Evolutionary conservation across 2,113 vertebrate genomes (phyloP).

Genomic region (Meleagris gallopavo): DNA sequence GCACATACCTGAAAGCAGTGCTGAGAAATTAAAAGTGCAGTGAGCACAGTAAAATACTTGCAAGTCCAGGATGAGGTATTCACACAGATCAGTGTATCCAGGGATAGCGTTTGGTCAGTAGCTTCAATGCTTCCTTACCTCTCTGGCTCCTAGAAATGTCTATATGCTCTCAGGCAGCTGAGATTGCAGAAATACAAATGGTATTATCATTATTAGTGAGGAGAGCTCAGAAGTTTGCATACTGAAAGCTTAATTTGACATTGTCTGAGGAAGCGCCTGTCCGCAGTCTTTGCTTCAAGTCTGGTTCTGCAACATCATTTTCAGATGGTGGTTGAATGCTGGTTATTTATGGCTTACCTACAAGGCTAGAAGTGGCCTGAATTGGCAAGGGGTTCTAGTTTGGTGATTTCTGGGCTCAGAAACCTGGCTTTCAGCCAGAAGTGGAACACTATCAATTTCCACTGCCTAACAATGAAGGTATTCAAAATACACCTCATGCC

Average conservation of each 20-base stretch:
- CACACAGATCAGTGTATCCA: accelerated
- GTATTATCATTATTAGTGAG: accelerated
- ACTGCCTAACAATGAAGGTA: not conserved
- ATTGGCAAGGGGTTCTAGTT: not conserved
- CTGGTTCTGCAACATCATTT: not conserved
- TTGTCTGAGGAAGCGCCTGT: not conserved
- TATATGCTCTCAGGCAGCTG: not conserved
- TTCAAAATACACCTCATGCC: not conserved
- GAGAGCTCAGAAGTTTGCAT: not conserved
- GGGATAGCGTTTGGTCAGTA: not conserved
- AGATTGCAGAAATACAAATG: not conserved
- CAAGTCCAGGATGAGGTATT: not conserved
- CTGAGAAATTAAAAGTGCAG: not conserved
- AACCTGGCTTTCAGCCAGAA: not conserved
- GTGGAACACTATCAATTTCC: not conserved
- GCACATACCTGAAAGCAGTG: accelerated
- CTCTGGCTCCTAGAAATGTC: not conserved
- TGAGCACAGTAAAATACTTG: not conserved
- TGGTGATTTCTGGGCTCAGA: not conserved
- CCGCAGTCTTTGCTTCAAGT: not conserved
- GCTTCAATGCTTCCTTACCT: not conserved
- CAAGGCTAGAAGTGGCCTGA: not conserved
- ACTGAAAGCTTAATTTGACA: not conserved
- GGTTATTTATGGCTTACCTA: not conserved
- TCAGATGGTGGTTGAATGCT: not conserved